Percentiles rank a stretch among this genome's conserved stretches.
Evolutionary conservation across 2,888 invertebrate genomes (phyloP).

Genomic region (Leptinotarsa juncta): DNA sequence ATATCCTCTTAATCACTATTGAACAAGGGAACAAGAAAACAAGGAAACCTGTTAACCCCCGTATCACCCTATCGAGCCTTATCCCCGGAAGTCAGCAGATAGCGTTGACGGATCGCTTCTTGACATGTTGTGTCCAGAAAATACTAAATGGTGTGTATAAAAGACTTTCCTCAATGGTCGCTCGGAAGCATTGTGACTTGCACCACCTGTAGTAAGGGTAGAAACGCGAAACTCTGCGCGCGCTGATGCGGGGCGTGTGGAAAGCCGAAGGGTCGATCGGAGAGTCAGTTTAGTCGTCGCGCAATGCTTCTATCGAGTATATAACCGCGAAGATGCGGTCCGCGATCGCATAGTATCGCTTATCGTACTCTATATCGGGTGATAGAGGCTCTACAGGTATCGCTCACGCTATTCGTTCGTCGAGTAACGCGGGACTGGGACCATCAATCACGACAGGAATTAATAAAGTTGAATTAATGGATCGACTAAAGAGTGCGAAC

Average conservation of each 20-base stretch:
- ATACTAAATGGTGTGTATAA: constrained; percentile 42
- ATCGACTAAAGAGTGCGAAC: neutral
- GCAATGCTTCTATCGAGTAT: constrained; percentile 63
- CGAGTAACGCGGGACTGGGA: constrained; percentile 16
- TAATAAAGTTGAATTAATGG: constrained; percentile 30
- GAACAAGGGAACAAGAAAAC: too few species aligned
- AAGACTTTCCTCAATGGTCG: constrained; percentile 40
- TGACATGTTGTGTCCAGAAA: constrained; percentile 46
- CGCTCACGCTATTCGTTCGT: constrained; percentile 12
- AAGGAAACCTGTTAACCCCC: neutral
- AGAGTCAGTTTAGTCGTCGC: constrained; percentile 61
- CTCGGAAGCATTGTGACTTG: constrained; percentile 50
- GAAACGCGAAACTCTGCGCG: constrained; percentile 55
- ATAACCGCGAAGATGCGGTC: constrained; percentile 60
- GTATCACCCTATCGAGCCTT: constrained; percentile 19
- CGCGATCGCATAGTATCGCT: constrained; percentile 59
- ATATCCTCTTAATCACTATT: too few species aligned
- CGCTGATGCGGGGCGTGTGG: constrained; percentile 60
- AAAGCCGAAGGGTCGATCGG: constrained; percentile 60
- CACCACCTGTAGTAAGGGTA: constrained; percentile 63
- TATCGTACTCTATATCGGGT: constrained; percentile 41
- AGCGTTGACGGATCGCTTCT: constrained; percentile 39
- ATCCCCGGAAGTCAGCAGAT: constrained; percentile 32
- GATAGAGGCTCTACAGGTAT: constrained; percentile 59
- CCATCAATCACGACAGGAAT: constrained; percentile 17